Evolutionary conservation across 1,140 invertebrate species (phyloP).

Genomic region (Triops longicaudatus): DNA sequence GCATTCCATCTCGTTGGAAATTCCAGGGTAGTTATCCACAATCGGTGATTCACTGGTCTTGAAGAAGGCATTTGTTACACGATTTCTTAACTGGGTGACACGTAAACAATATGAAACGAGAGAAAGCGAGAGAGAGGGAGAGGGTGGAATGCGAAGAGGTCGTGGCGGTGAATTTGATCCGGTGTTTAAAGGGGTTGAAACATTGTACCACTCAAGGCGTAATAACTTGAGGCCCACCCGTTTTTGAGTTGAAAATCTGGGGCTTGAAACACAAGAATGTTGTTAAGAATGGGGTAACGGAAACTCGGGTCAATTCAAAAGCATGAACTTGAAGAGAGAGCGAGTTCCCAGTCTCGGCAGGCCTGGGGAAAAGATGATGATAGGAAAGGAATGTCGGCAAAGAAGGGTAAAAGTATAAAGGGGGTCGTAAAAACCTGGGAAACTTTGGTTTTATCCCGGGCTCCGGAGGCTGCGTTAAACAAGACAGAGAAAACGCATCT

Average conservation of each 20-base stretch:
- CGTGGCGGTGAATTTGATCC: slow-evolving; percentile 5
- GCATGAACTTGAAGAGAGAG: background rate
- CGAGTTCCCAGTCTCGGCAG: background rate
- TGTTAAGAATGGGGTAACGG: background rate
- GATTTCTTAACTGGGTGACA: background rate
- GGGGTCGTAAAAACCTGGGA: background rate
- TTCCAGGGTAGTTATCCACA: background rate
- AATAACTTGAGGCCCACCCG: background rate
- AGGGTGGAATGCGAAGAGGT: background rate
- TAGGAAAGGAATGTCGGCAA: background rate
- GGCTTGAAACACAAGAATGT: background rate
- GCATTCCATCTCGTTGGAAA: slow-evolving; percentile 1
- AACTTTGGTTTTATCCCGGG: background rate
- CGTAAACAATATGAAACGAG: background rate
- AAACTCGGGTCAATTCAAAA: background rate
- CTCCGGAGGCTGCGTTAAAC: background rate
- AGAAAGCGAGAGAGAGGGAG: too few species aligned
- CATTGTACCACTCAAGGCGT: background rate
- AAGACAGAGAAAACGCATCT: slow-evolving; percentile 3
- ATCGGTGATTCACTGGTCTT: background rate
- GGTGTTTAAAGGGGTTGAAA: slow-evolving; percentile 1
- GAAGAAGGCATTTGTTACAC: background rate
- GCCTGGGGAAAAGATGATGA: background rate
- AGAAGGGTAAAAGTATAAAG: background rate
- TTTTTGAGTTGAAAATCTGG: too few species aligned